A percentile compares a stretch with the other conserved stretches of the same genome.
Evolutionary conservation across 2,113 vertebrate genomes (phyloP).

Genomic region (Toxotes jaculatrix): DNA sequence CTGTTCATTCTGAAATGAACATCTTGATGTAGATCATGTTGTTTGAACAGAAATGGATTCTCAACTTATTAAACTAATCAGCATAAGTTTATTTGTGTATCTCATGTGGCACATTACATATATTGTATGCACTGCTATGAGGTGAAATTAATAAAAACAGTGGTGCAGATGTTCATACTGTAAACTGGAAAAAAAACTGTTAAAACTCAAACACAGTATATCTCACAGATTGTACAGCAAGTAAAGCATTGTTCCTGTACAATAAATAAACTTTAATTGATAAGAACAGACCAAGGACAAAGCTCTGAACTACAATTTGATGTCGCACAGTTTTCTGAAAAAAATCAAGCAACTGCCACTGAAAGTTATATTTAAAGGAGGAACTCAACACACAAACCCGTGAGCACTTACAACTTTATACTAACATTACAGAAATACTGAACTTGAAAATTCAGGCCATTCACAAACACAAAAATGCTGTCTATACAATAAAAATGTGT

Average conservation of each 20-base stretch:
- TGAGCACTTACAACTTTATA: neutral
- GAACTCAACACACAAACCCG: neutral
- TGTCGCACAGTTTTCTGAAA: neutral
- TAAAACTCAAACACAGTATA: neutral
- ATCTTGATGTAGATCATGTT: neutral
- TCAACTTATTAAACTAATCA: neutral
- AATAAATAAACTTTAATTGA: conserved; percentile 48
- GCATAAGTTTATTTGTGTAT: neutral
- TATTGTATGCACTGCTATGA: neutral
- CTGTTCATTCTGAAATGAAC: neutral
- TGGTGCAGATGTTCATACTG: neutral
- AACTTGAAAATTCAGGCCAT: neutral
- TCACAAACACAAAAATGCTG: neutral
- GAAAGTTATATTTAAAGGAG: neutral
- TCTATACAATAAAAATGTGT: no score
- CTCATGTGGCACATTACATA: neutral
- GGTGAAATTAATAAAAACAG: neutral
- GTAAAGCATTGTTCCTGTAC: neutral
- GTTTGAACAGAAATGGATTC: neutral
- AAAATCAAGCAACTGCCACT: neutral
- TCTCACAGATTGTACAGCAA: neutral
- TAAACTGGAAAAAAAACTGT: neutral
- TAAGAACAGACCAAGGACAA: neutral
- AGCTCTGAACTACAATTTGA: neutral
- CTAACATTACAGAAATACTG: neutral